Conservation (phyloP, 2,797 vertebrate species). For the Nothura maculosa region DNA sequence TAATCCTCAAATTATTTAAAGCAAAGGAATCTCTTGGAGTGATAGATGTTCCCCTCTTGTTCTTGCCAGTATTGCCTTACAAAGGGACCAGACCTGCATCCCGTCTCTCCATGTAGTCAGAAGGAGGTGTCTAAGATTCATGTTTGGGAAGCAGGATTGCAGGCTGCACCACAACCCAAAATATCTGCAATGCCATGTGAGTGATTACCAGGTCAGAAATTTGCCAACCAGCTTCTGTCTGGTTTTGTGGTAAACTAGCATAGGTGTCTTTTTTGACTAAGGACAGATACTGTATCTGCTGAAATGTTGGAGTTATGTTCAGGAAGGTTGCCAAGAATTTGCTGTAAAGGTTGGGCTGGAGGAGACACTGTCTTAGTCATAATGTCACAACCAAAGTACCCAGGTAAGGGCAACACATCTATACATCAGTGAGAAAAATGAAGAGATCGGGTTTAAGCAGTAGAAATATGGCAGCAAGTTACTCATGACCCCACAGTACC, state of each 20-base stretch:
- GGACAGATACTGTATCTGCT: rapidly evolving
- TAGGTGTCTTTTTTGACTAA: background rate
- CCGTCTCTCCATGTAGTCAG: background rate
- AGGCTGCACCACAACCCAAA: background rate
- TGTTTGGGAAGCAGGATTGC: background rate
- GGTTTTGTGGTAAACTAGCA: background rate
- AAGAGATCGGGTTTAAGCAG: background rate
- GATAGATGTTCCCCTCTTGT: background rate
- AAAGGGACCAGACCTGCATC: background rate
- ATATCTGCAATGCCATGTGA: background rate
- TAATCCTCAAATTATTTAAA: background rate
- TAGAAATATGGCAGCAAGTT: background rate
- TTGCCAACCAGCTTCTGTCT: background rate
- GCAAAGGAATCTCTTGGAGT: background rate
- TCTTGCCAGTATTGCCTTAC: background rate
- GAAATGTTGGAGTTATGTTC: background rate
- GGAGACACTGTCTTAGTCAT: background rate
- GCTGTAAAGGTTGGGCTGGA: background rate
- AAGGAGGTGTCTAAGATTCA: background rate
- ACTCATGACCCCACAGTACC: background rate
- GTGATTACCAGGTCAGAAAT: background rate
- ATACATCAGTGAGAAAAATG: background rate
- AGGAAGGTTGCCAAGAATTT: background rate
- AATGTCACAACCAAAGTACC: background rate
- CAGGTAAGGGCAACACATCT: background rate